A percentile compares a stretch with the other conserved stretches of the same genome.
Evolutionary conservation across 2,113 vertebrate genomes (phyloP).

Genomic region (Ranitomeya variabilis): DNA sequence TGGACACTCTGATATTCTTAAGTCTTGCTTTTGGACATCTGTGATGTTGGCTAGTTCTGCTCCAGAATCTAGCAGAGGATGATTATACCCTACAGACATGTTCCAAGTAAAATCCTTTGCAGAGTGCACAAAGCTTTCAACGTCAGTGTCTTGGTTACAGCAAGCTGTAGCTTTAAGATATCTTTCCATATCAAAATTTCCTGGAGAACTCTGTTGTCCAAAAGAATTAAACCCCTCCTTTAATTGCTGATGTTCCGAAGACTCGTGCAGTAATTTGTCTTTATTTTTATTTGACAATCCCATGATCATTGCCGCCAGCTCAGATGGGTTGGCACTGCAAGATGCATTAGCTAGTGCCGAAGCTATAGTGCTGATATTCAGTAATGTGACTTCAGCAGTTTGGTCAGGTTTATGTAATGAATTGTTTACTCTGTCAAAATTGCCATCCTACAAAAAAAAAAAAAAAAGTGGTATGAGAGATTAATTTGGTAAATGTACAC

Average conservation of each 20-base stretch:
- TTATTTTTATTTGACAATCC: conserved; percentile 80
- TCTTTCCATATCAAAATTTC: conserved; percentile 82
- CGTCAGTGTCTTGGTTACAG: conserved; percentile 64
- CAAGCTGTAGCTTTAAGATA: conserved; percentile 81
- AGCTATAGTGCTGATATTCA: conserved; percentile 93
- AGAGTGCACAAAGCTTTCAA: conserved; percentile 62
- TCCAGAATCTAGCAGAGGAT: conserved; percentile 32
- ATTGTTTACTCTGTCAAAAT: not conserved
- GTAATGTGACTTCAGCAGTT: conserved; percentile 57
- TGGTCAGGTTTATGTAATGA: not conserved
- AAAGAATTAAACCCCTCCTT: conserved; percentile 55
- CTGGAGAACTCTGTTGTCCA: conserved; percentile 67
- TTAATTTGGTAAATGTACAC: too few relatives aligned
- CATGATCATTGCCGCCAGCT: conserved; percentile 91
- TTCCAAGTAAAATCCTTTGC: conserved; percentile 57
- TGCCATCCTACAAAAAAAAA: not conserved
- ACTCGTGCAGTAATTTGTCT: conserved; percentile 38
- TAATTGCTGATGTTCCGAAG: conserved; percentile 35
- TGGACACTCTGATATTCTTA: conserved; percentile 5
- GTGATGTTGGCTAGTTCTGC: conserved; percentile 52
- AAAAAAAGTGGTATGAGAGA: too few relatives aligned
- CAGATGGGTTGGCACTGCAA: conserved; percentile 83
- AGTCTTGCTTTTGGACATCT: conserved; percentile 48
- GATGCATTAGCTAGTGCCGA: conserved; percentile 90
- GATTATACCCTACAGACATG: conserved; percentile 57